Evolutionary conservation across 1,140 invertebrate species (phyloP), one percentile per base, ranked within the genome.

Genomic region (Laupala kohalensis): DNA sequence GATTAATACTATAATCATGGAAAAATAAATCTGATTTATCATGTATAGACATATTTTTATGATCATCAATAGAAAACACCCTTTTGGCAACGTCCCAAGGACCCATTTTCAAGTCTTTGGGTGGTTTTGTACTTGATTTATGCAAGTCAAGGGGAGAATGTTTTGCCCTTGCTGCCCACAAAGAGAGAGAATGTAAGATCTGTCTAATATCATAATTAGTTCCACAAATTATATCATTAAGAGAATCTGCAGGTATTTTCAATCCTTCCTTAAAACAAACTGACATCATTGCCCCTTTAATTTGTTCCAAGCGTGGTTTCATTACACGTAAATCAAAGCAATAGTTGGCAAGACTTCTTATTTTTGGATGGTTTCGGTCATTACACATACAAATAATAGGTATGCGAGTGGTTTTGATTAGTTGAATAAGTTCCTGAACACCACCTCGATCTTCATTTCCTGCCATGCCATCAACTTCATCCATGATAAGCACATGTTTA

Each of bases 391-490:
- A 99, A 75, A 99, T 93, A 37, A 99, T 91, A 0, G 98, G 98
- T 68, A 99, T 87, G 68, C 91, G 90, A 0, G 93, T 87, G 3
- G 84, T 83, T 83, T 99, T 99, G 65, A 99, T 98, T 5, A 99
- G 83, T 24, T 83, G 82, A 74, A 99, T 97, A 15, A 99, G 80
- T 84, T 99, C 97, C 80, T 94, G 91, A 64, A 99, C 86, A 67
- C 97, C 98, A 66, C 97, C 97, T 75, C 98, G 86, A 82, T 99
- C 98, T 80, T 99, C 95, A 80, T 99, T 99, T 15, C 98, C 98
- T 13, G 96, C 94, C 97, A 99, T 99, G 15, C 98, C 98, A 80
- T 99, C 98, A 0, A 99, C 97, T 88, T 99, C 98, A 78, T 99
- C 98, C 98, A 99, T 99, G 15, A 99, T 85, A 0, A 99, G 79